Conservation (phyloP, 2,888 invertebrate genomes). For the Panorpa germanica region DNA sequence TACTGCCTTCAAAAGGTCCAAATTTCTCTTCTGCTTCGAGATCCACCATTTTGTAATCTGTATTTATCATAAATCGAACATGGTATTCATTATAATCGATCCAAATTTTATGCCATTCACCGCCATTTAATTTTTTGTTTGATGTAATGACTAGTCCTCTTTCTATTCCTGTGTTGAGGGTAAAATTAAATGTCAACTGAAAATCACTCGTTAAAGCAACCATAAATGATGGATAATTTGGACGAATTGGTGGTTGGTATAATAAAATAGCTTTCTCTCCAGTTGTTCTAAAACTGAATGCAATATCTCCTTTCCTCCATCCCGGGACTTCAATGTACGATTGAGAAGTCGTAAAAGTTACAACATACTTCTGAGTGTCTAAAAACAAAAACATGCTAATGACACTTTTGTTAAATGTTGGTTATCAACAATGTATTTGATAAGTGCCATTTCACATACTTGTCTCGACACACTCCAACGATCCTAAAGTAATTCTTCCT, state of each 20-base stretch:
- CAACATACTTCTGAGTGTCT: constrained; percentile 85
- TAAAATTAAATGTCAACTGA: constrained; percentile 76
- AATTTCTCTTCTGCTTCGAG: constrained; percentile 71
- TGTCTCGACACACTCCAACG: constrained; percentile 85
- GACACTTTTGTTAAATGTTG: no score
- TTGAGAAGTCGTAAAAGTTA: constrained; percentile 83
- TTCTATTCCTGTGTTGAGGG: constrained; percentile 65
- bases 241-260: constrained; percentile 78
- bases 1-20: constrained; percentile 82
- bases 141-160: constrained; percentile 70
- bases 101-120: constrained; percentile 93
- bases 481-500: constrained; percentile 75
- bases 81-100: constrained; percentile 90
- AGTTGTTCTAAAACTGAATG: constrained; percentile 83
- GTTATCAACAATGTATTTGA: constrained; percentile 11
- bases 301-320: constrained; percentile 83
- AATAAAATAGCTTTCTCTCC: constrained; percentile 76
- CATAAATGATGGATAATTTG: constrained; percentile 81
- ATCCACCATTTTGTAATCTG: constrained; percentile 75
- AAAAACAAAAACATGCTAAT: constrained; percentile 15
- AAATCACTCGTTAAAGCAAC: constrained; percentile 77
- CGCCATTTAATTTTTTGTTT: constrained; percentile 65
- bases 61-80: constrained; percentile 82
- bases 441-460: constrained; percentile 36
- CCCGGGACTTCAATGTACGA: constrained; percentile 86